Evolutionary conservation across 2,888 invertebrate species (phyloP), one percentile per base, ranked within the genome.

Genomic region (Meganola albula): DNA sequence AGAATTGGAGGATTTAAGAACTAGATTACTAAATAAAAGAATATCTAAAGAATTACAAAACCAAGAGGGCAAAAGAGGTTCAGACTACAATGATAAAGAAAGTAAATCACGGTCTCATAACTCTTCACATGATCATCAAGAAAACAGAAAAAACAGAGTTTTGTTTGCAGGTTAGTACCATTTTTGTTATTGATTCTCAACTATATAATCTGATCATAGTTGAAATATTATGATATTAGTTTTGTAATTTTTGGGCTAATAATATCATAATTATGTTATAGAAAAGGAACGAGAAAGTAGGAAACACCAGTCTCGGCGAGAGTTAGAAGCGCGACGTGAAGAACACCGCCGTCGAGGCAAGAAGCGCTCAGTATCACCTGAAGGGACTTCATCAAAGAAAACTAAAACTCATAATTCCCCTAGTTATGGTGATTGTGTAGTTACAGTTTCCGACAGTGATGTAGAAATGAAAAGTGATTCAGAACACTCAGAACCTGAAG

Each of bases 231-330:
- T n/a, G n/a, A n/a, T n/a, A n/a, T n/a, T n/a, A n/a, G n/a, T n/a
- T n/a, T n/a, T n/a, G n/a, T n/a, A n/a, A n/a, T n/a, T n/a, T n/a
- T n/a, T n/a, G 16, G 38, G 20, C 7, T 8, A 27, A 33, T 12
- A 11, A 33, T 14, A 23, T 18, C 5, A 8, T n/a, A 9, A 25
- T 32, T 10, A 44, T 44, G 39, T 52, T 52, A 38, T 52, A 83
- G 92, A 92, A 58, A 82, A 93, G 14, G 92, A 94, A 77, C 93
- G 91, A 89, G 92, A 91, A 2, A 88, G 92, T 50, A 88, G 93
- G 32, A 94, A 93, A 69, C 91, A 93, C 66, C 90, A 90, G 31
- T 92, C 92, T 0, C 87, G 92, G 11, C 87, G 88, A 31, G 94
- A 94, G 63, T 70, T 93, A 9, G 92, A 93, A 67, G 91, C 93